phyloP scores from a whole-genome alignment of 23 tunicate species.

The Ciona savignyi region DNA sequence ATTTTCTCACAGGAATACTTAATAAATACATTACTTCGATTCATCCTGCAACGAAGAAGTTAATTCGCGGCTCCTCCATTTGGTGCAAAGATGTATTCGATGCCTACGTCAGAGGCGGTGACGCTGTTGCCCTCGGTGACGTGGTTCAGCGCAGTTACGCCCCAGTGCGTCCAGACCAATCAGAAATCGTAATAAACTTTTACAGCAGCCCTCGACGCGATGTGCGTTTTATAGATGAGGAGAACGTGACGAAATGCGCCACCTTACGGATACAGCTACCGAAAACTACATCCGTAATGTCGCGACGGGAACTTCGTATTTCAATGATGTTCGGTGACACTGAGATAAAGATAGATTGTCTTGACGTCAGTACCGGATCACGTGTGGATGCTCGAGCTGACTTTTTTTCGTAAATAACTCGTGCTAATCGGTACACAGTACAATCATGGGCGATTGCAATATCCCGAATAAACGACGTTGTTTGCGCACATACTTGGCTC shows the following conservation, averaged over 20 bases:
- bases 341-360: conserved; percentile 83
- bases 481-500: background rate
- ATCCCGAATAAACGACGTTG: background rate
- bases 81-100: conserved; percentile 96
- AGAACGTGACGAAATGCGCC: conserved; percentile 85
- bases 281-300: conserved; percentile 8
- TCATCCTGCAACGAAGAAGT: conserved; percentile 54
- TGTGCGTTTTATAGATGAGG: conserved; percentile 67
- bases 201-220: conserved; percentile 58
- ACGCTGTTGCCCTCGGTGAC: conserved; percentile 73
- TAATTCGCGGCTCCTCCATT: conserved; percentile 44
- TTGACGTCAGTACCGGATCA: conserved; percentile 82
- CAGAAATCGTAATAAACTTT: conserved; percentile 73
- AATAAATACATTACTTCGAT: conserved; percentile 36
- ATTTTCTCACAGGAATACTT: conserved; percentile 69
- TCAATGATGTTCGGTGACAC: conserved; percentile 97
- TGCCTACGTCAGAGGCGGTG: conserved; percentile 88
- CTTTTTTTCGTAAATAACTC: conserved; percentile 39
- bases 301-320: conserved; percentile 70
- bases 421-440: conserved; percentile 4
- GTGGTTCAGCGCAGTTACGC: conserved; percentile 95
- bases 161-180: conserved; percentile 79
- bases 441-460: background rate
- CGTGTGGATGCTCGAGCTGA: conserved; percentile 80
- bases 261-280: conserved; percentile 60